phyloP scores from a whole-genome alignment of 2,888 invertebrate species.

The Graphium colonna region DNA sequence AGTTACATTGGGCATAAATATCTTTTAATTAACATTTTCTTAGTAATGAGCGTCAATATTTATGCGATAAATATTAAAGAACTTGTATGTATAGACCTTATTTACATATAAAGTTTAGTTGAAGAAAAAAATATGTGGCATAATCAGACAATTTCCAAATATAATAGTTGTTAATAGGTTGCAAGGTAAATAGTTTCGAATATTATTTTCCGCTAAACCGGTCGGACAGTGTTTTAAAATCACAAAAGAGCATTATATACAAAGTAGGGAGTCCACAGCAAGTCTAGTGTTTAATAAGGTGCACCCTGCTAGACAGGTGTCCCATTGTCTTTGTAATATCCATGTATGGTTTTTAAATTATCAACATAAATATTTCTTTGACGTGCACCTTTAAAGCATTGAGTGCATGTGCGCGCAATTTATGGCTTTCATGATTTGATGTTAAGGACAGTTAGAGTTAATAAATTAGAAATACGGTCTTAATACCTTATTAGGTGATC shows the following conservation, averaged over 20 bases:
- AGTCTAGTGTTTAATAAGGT: conserved; percentile 62
- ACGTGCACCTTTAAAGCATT: neutral
- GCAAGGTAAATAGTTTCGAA: conserved; percentile 41
- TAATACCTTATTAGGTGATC: too few relatives aligned
- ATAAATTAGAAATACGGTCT: too few relatives aligned
- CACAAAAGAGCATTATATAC: conserved; percentile 42
- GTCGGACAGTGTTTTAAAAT: conserved; percentile 64
- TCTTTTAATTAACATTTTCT: neutral
- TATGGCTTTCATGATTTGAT: conserved; percentile 13
- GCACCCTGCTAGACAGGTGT: conserved; percentile 72
- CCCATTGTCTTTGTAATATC: conserved; percentile 72
- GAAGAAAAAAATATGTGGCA: neutral
- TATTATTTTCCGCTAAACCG: neutral
- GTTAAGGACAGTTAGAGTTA: neutral
- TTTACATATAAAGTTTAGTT: neutral
- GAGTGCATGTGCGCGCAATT: conserved; percentile 46
- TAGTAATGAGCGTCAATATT: too few relatives aligned
- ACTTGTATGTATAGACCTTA: too few relatives aligned
- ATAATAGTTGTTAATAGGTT: conserved; percentile 32
- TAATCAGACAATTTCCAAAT: neutral
- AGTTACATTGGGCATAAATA: neutral
- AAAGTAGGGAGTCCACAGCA: conserved; percentile 70
- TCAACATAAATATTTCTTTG: conserved; percentile 35
- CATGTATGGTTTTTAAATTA: conserved; percentile 73
- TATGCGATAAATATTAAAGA: neutral